These are phyloP conservation scores for Fistularia commersonii DNA, from an alignment of 2,797 vertebrate genomes.

Conservation along the genomic window DNA sequence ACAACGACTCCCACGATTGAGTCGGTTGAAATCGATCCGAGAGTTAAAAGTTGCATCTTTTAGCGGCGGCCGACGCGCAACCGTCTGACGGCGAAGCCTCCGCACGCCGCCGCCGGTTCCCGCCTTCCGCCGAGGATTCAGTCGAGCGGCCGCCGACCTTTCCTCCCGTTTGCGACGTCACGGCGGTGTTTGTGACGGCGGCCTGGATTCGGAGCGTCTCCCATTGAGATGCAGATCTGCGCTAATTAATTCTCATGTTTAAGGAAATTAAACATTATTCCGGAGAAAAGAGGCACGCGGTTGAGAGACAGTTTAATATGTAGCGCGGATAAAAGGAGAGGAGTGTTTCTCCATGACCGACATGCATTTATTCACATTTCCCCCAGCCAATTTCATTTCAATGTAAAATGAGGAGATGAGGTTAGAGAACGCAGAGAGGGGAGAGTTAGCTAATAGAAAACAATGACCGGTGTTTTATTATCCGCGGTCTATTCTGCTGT, in stretches of 20 bases:
- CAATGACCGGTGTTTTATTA: slow-evolving; percentile 68
- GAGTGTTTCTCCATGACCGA: slow-evolving; percentile 50
- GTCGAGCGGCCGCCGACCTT: too few relatives aligned
- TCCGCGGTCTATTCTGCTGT: slow-evolving; percentile 63
- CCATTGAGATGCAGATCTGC: slow-evolving; percentile 78
- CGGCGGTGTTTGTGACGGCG: not conserved
- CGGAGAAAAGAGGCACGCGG: slow-evolving; percentile 56
- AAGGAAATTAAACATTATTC: slow-evolving; percentile 74
- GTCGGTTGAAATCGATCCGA: too few relatives aligned
- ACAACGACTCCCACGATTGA: too few relatives aligned
- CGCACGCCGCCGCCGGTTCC: too few relatives aligned
- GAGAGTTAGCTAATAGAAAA: slow-evolving; percentile 75
- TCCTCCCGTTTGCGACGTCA: too few relatives aligned
- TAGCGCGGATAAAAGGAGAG: slow-evolving; percentile 70
- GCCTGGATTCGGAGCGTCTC: slow-evolving; percentile 28
- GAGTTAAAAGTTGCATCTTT: too few relatives aligned
- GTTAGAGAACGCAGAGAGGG: slow-evolving; percentile 37
- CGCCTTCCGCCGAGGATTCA: too few relatives aligned
- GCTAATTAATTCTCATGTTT: slow-evolving; percentile 81
- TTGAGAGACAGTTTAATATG: slow-evolving; percentile 66
- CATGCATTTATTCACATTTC: slow-evolving; percentile 64
- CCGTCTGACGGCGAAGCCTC: too few relatives aligned
- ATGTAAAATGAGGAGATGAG: slow-evolving; percentile 60
- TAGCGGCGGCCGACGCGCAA: too few relatives aligned
- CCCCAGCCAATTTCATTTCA: slow-evolving; percentile 72